Percentiles rank a stretch among this genome's conserved stretches.
phyloP scores from a whole-genome alignment of 2,888 invertebrate species.

The Tinea pellionella region DNA sequence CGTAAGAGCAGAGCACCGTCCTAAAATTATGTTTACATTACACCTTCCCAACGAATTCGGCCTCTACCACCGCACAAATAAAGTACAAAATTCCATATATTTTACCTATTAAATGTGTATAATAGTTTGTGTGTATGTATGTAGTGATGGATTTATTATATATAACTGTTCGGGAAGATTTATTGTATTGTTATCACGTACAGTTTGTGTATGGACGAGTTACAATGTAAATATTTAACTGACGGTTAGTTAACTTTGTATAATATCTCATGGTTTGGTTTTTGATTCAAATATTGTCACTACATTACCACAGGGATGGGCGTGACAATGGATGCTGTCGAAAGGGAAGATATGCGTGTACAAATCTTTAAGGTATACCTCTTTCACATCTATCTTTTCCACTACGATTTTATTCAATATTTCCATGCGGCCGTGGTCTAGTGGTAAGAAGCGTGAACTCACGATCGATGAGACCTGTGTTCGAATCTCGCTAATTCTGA shows the following conservation, averaged over 20 bases:
- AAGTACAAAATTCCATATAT: background rate
- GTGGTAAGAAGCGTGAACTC: too few relatives aligned
- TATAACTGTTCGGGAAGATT: constrained; percentile 34
- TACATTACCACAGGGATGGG: too few relatives aligned
- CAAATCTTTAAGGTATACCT: too few relatives aligned
- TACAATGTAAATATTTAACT: constrained; percentile 9
- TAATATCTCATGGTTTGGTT: background rate
- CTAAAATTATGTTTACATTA: background rate
- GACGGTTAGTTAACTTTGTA: background rate
- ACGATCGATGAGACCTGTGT: too few relatives aligned
- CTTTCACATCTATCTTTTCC: too few relatives aligned
- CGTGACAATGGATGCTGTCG: too few relatives aligned
- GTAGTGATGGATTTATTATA: constrained; percentile 54
- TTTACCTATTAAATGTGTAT: background rate
- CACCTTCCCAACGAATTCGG: background rate
- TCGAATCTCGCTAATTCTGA: too few relatives aligned
- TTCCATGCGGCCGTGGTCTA: too few relatives aligned
- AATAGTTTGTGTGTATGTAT: constrained; percentile 29
- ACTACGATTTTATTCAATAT: too few relatives aligned
- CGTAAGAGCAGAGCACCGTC: background rate
- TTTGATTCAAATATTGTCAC: too few relatives aligned
- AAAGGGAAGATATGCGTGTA: too few relatives aligned
- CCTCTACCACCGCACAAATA: background rate
- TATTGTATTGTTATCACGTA: constrained; percentile 33
- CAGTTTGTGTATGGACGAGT: constrained; percentile 1